A percentile compares a stretch with the other conserved stretches of the same genome.
Conservation (phyloP, 2,113 vertebrate species). For the Parus major region DNA sequence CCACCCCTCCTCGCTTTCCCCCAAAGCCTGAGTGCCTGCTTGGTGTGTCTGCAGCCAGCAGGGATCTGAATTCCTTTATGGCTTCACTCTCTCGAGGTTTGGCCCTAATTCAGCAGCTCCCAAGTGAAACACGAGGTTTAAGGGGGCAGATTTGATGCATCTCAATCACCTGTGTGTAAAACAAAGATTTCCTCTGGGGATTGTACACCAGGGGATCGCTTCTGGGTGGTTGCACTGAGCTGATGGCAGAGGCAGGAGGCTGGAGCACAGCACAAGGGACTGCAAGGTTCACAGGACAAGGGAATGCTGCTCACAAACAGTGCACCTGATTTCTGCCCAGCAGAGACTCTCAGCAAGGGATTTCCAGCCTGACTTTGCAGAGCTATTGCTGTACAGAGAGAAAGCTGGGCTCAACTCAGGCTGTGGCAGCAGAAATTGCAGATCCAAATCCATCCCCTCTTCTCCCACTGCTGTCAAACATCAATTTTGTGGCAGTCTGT, state of each 20-base stretch:
- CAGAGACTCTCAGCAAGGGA: background rate
- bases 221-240: background rate
- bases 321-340: rapidly evolving
- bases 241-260: background rate
- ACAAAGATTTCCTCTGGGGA: background rate
- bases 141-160: background rate
- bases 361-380: background rate
- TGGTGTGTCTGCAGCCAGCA: background rate
- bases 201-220: background rate
- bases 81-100: background rate
- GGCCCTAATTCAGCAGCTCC: background rate
- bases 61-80: background rate
- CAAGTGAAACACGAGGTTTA: background rate
- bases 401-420: background rate
- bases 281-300: background rate
- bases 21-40: background rate
- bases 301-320: background rate
- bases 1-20: background rate
- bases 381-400: background rate
- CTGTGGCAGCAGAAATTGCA: background rate
- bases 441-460: background rate
- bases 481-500: background rate
- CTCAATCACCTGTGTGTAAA: background rate
- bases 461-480: background rate
- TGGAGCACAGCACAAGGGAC: background rate